Evolutionary conservation across 1,140 invertebrate genomes (phyloP), one percentile per base, ranked within the genome.

Genomic region (Bombus pyrosoma): DNA sequence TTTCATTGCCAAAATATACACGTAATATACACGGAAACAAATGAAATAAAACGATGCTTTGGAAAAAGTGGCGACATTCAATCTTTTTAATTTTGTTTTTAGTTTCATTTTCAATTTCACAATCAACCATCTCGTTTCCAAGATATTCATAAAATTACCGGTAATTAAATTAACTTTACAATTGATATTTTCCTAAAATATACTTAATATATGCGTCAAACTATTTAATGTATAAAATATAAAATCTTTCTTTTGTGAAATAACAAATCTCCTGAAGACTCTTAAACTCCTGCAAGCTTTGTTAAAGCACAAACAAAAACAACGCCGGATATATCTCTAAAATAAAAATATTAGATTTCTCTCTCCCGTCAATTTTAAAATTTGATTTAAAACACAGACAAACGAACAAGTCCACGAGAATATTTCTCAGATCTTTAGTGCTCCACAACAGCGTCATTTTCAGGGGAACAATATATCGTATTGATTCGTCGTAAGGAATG

Each of bases 401-500:
- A 71, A 41, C 25, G 32, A 53, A 73, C 2, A 8, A 47, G 0
- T 12, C 9, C 10, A 3, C 3, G 37, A 37, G 34, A 34, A 5
- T 57, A 75, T 75, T 75, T 75, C 43, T 74, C 43, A 34, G 43
- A 75, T 57, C 47, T 28, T 57, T 32, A 5, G 8, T 28, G 32
- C 5, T 59, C 22, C 22, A 28, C 47, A 53, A 22, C 47, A 53
- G 22, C 28, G 3, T 41, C 68, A 37, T 18, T 41, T 47, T 41
- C 41, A 37, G 15, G 39, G 53, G 22, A 32, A 41, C 39, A 39
- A 64, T 37, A 53, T 62, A 62, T 62, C 59, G 6, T 57, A 57
- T 79, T 66, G 39, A 62, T 72, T 64, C 59, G 75, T 62, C 22
- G 37, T 28, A 22, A 79, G 75, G 82, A 47, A 79, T 79, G 82